Conservation (phyloP, 2,888 invertebrate species). For the Boloria selene region DNA sequence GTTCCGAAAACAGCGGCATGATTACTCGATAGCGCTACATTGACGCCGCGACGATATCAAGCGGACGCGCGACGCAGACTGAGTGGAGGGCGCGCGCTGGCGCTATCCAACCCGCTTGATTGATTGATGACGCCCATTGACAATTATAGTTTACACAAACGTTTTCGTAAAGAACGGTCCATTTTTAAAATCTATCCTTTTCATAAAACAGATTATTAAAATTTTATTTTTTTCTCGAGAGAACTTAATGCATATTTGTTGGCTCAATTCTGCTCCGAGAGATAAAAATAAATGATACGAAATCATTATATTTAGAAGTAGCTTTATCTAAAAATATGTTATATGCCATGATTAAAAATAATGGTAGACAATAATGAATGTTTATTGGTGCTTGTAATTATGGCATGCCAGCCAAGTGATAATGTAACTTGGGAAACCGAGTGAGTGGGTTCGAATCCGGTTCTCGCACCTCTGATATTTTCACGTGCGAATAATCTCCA, state of each 20-base stretch:
- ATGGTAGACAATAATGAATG: not conserved
- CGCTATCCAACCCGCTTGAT: slow-evolving; percentile 56
- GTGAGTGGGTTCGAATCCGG: too few relatives aligned
- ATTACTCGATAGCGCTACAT: slow-evolving; percentile 57
- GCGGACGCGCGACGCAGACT: slow-evolving; percentile 48
- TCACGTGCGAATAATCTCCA: too few relatives aligned
- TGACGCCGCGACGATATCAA: slow-evolving; percentile 55
- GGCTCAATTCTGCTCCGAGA: slow-evolving; percentile 30
- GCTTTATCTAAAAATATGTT: slow-evolving; percentile 22
- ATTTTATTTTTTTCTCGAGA: slow-evolving; percentile 12
- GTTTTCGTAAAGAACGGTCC: slow-evolving; percentile 7
- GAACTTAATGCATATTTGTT: slow-evolving; percentile 35
- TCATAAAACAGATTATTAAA: not conserved
- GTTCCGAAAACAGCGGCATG: slow-evolving; percentile 88
- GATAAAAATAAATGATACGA: slow-evolving; percentile 39
- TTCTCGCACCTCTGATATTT: too few relatives aligned
- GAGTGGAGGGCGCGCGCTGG: slow-evolving; percentile 41
- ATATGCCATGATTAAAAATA: slow-evolving; percentile 1
- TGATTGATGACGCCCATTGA: slow-evolving; percentile 70
- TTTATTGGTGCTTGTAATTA: too few relatives aligned
- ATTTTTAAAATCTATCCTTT: not conserved
- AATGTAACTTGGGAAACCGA: too few relatives aligned
- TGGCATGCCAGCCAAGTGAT: too few relatives aligned
- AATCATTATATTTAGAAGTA: slow-evolving; percentile 34
- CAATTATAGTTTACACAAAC: slow-evolving; percentile 51